Percentiles rank a stretch among this genome's conserved stretches.
These are phyloP conservation scores for Clanis bilineata DNA, from an alignment of 2,888 invertebrate species.

Conservation along the genomic window DNA sequence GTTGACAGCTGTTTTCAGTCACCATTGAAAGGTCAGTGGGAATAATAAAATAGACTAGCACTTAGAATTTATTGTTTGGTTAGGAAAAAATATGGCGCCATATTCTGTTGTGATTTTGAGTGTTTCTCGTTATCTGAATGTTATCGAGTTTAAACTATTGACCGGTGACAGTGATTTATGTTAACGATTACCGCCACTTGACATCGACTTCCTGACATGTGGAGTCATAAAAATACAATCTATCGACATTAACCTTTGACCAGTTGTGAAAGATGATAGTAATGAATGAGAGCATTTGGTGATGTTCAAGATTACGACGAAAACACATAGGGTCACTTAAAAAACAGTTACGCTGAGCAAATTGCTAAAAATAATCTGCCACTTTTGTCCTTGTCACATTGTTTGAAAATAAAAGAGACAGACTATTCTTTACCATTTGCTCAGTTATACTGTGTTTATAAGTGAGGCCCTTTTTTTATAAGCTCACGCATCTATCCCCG, in stretches of 20 bases:
- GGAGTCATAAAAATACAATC: neutral
- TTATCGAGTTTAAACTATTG: neutral
- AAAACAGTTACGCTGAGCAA: too few relatives aligned
- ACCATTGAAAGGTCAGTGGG: slow-evolving; percentile 32
- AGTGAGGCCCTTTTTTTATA: too few relatives aligned
- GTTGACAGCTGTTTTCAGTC: slow-evolving; percentile 43
- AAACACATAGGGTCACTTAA: too few relatives aligned
- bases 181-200: neutral
- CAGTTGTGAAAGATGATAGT: neutral
- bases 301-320: too few relatives aligned
- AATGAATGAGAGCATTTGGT: too few relatives aligned
- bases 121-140: slow-evolving; percentile 6
- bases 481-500: too few relatives aligned
- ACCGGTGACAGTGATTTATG: slow-evolving; percentile 8
- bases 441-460: too few relatives aligned
- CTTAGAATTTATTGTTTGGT: slow-evolving; percentile 19
- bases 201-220: slow-evolving; percentile 4
- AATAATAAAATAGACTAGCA: slow-evolving; percentile 19
- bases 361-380: too few relatives aligned
- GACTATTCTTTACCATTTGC: too few relatives aligned
- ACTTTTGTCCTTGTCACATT: too few relatives aligned
- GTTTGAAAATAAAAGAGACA: too few relatives aligned
- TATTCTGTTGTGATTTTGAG: slow-evolving; percentile 12
- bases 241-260: neutral
- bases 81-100: slow-evolving; percentile 27